Evolutionary conservation across 2,113 vertebrate species (phyloP), one percentile per base, ranked within the genome.

Genomic region (Apodemus sylvaticus): DNA sequence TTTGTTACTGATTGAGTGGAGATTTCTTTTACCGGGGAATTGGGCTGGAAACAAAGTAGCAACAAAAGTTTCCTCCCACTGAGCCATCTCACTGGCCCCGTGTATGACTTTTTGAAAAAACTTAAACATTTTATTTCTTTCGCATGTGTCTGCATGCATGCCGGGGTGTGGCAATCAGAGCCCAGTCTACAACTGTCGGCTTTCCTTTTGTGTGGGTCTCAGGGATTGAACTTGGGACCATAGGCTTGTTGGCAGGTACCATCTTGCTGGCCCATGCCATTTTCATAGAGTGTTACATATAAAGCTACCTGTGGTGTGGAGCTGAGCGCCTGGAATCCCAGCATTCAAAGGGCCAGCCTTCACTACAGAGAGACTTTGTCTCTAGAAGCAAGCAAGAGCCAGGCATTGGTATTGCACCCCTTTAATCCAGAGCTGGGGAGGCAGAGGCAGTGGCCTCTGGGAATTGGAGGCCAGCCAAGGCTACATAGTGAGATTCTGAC

Each of bases 131-230:
- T 62, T 62, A 29, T 29, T 17, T 24, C 22, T 26, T 60, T n/a
- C 39, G 53, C 60, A 8, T 45, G n/a, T 45, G n/a, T 36, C n/a
- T 60, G 55, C 26, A 19, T 7, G 11, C 22, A 22, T 64, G 39
- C 24, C 7, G 0, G 1, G 1, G 34, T 58, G 51, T 55, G 34
- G 19, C 5, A 5, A n/a, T 48, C 7, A 13, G 29, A 34, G 16
- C 29, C 34, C 48, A 34, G 34, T 34, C 10, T 58, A 26, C 34
- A 36, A 34, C 3, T 4, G 0, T 12, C 19, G 24, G 36, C 55
- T 36, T 58, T 79, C 11, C 79, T 83, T 39, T 13, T 29, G 6
- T 29, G 16, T 8, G 13, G 36, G 20, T 39, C 24, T 14, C 36
- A 58, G 34, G 51, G 51, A 36, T 36, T 36, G 77, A 79, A 79